Evolutionary conservation across 1,140 invertebrate genomes (phyloP).

Genomic region (Caerostris darwini): DNA sequence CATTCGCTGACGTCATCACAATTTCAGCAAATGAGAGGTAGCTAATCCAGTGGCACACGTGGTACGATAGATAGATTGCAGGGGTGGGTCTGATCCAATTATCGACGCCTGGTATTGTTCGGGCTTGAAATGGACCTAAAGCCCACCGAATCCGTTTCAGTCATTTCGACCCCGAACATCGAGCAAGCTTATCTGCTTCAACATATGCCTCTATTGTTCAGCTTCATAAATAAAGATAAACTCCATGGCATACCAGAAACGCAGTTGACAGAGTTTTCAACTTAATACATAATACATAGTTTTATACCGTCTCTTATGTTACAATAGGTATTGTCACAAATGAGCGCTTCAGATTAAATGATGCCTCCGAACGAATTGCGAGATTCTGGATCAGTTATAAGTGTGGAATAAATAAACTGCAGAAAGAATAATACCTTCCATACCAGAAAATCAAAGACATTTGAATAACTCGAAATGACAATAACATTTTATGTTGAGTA

Average conservation of each 20-base stretch:
- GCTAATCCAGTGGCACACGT: slow-evolving; percentile 63
- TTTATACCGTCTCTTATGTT: slow-evolving; percentile 6
- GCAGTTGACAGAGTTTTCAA: slow-evolving; percentile 31
- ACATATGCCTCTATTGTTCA: slow-evolving; percentile 68
- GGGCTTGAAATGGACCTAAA: slow-evolving; percentile 68
- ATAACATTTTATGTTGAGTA: too few species aligned
- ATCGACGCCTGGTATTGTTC: slow-evolving; percentile 67
- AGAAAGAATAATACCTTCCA: too few species aligned
- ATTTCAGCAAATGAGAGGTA: slow-evolving; percentile 73
- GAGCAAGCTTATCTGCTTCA: slow-evolving; percentile 64
- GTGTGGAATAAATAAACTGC: too few species aligned
- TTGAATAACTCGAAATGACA: too few species aligned
- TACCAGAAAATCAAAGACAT: too few species aligned
- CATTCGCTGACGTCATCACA: slow-evolving; percentile 73
- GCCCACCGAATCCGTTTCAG: slow-evolving; percentile 68
- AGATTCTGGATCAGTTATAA: too few species aligned
- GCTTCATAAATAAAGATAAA: slow-evolving; percentile 75
- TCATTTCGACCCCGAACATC: slow-evolving; percentile 34
- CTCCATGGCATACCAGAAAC: slow-evolving; percentile 54
- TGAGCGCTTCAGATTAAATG: neutral
- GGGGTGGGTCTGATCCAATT: slow-evolving; percentile 74
- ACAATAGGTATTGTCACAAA: neutral
- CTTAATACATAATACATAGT: slow-evolving; percentile 25
- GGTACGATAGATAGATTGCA: slow-evolving; percentile 40
- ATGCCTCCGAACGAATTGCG: neutral